These are phyloP conservation scores for Lepas anatifera DNA, from an alignment of 2,888 invertebrate genomes.

Conservation along the genomic window DNA sequence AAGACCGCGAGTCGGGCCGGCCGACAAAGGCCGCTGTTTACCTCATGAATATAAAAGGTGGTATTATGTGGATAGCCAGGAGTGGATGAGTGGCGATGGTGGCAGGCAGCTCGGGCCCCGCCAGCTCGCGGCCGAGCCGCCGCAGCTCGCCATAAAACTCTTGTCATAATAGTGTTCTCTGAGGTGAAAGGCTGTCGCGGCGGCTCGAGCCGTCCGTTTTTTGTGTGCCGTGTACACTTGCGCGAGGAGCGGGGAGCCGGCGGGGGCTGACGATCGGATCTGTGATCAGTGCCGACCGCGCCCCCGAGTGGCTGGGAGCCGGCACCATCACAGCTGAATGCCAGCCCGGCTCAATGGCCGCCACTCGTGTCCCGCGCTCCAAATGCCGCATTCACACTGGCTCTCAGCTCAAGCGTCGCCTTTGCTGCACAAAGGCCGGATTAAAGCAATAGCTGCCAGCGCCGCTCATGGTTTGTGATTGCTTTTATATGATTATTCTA, in stretches of 20 bases:
- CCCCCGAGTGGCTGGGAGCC: too few relatives aligned
- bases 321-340: too few relatives aligned
- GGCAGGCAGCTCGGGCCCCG: background rate
- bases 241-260: background rate
- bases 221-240: background rate
- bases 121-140: background rate
- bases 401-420: too few relatives aligned
- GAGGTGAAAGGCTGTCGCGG: background rate
- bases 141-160: background rate
- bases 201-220: background rate
- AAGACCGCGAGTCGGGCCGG: conserved; percentile 4
- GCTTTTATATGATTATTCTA: too few relatives aligned
- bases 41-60: conserved; percentile 12
- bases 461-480: too few relatives aligned
- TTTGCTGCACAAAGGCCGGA: too few relatives aligned
- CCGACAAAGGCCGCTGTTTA: background rate
- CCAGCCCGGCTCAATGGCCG: too few relatives aligned
- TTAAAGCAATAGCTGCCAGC: too few relatives aligned
- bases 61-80: conserved; percentile 2
- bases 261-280: background rate
- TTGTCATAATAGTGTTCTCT: conserved; percentile 9
- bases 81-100: conserved; percentile 1
- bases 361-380: too few relatives aligned
- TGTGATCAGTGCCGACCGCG: background rate
- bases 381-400: too few relatives aligned